Percentiles rank a stretch among this genome's conserved stretches.
phyloP scores from a whole-genome alignment of 2,888 invertebrate species.

The Andrena praecox region DNA sequence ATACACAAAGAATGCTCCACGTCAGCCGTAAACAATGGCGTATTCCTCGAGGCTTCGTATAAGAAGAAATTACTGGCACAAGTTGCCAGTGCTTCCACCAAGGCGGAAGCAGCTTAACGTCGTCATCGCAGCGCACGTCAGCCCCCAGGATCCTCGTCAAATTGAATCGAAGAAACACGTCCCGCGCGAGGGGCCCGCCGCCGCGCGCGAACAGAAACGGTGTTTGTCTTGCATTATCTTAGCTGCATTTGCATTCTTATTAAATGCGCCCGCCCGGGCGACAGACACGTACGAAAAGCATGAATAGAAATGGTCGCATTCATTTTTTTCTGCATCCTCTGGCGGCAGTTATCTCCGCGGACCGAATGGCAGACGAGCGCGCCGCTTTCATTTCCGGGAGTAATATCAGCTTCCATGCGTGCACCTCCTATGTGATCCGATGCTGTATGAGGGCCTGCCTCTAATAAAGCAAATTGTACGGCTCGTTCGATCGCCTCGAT shows the following conservation, averaged over 20 bases:
- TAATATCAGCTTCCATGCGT: not conserved
- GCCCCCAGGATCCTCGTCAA: constrained; percentile 8
- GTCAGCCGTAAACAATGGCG: no score
- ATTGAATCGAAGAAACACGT: constrained; percentile 44
- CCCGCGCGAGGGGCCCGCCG: not conserved
- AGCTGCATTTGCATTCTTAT: constrained; percentile 60
- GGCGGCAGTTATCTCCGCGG: constrained; percentile 27
- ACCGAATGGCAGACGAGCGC: constrained; percentile 5
- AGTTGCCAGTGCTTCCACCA: not conserved
- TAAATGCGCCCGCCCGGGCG: constrained; percentile 43
- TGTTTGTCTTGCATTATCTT: constrained; percentile 51
- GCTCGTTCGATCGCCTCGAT: not conserved
- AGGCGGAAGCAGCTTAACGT: not conserved
- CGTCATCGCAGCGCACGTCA: not conserved
- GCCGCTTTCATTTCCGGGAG: constrained; percentile 9
- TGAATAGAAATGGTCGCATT: constrained; percentile 56
- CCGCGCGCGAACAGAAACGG: constrained; percentile 13
- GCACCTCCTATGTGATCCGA: not conserved
- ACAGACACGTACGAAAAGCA: constrained; percentile 36
- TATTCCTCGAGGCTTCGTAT: no score
- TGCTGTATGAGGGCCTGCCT: not conserved
- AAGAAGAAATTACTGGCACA: not conserved
- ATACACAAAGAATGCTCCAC: no score
- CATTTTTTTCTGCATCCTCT: constrained; percentile 38
- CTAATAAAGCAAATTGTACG: not conserved